Conservation (phyloP, 2,888 invertebrate genomes). For the Aleiodes alternator region DNA sequence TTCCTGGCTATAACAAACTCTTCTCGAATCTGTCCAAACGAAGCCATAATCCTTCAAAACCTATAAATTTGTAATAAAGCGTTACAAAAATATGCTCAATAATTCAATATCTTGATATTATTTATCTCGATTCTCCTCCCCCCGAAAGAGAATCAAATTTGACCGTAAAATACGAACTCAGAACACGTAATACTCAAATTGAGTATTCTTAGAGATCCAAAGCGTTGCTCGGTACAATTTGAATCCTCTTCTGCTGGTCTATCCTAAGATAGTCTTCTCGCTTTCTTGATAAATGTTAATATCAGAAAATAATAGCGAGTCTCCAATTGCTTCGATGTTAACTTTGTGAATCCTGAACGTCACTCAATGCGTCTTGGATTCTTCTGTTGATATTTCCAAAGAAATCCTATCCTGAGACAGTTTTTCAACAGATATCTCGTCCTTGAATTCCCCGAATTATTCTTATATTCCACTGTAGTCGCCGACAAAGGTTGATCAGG, state of each 20-base stretch:
- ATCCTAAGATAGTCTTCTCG: background rate
- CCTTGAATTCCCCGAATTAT: background rate
- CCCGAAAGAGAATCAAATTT: background rate
- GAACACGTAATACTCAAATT: background rate
- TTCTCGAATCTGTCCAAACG: background rate
- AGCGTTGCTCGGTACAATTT: background rate
- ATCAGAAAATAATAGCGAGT: no score
- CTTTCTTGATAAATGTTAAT: background rate
- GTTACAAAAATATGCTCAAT: no score
- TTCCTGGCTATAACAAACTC: constrained; percentile 3
- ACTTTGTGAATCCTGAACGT: background rate
- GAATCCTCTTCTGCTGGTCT: background rate
- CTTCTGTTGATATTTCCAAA: background rate
- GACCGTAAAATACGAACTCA: background rate
- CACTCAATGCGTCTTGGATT: no score
- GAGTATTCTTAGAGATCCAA: background rate
- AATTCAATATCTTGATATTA: background rate
- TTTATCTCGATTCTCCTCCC: background rate
- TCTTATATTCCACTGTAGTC: background rate
- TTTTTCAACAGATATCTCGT: background rate
- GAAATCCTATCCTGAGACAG: background rate
- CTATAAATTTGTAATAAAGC: no score
- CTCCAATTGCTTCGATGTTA: no score
- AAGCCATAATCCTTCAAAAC: background rate
- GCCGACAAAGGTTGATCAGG: background rate